Percentiles rank a stretch among this genome's conserved stretches.
phyloP scores from a whole-genome alignment of 2,797 vertebrate genomes.

The Rhyacichthys aspro region DNA sequence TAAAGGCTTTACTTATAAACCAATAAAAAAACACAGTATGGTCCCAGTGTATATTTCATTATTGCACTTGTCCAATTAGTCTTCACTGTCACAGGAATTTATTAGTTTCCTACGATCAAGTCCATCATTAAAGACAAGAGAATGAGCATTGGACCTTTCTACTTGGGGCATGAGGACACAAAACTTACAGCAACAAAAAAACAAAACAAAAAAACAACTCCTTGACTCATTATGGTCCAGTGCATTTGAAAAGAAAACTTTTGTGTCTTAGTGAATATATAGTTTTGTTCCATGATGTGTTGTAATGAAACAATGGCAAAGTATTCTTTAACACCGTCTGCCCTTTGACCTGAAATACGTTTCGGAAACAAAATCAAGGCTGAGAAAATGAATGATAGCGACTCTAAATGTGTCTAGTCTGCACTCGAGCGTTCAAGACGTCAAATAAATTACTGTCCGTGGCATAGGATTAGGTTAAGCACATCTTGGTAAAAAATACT shows the following conservation, averaged over 20 bases:
- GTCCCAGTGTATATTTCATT: slow-evolving; percentile 21
- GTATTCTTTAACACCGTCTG: slow-evolving; percentile 24
- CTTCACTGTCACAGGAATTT: slow-evolving; percentile 42
- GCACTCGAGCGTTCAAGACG: slow-evolving; percentile 78
- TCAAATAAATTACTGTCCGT: slow-evolving; percentile 91
- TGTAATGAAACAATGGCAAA: slow-evolving; percentile 25
- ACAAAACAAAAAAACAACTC: slow-evolving; percentile 19
- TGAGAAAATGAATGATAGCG: too few species aligned
- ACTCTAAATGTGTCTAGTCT: too few species aligned
- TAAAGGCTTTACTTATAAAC: slow-evolving; percentile 6
- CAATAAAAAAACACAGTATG: slow-evolving; percentile 2
- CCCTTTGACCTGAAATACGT: slow-evolving; percentile 26
- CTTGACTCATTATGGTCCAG: slow-evolving; percentile 51
- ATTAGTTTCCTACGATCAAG: slow-evolving; percentile 16
- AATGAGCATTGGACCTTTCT: slow-evolving; percentile 19
- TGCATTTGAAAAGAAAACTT: slow-evolving; percentile 43
- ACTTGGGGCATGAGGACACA: slow-evolving; percentile 8
- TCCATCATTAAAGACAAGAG: slow-evolving; percentile 32
- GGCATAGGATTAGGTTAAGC: slow-evolving; percentile 41
- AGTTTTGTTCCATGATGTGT: neutral
- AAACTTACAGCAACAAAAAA: slow-evolving; percentile 27
- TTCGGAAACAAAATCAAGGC: too few species aligned
- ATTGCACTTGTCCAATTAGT: slow-evolving; percentile 66
- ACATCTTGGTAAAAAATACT: slow-evolving; percentile 34
- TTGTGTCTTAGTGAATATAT: slow-evolving; percentile 19